A percentile compares a stretch with the other conserved stretches of the same genome.
Evolutionary conservation across 1,140 invertebrate genomes (phyloP).

Genomic region (Sweltsa coloradensis): DNA sequence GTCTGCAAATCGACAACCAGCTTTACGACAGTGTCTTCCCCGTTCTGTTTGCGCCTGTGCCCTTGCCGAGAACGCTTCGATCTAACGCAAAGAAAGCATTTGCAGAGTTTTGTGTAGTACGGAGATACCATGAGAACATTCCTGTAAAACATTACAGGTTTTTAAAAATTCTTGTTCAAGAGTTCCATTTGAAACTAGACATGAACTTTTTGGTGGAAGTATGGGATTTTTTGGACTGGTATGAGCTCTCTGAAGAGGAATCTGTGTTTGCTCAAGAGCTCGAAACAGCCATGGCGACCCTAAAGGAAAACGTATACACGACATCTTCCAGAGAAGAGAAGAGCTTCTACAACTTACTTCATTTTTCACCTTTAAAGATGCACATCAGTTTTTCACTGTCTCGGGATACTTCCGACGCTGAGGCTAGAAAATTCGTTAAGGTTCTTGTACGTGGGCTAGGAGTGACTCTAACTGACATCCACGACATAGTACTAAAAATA

Average conservation of each 20-base stretch:
- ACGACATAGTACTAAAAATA: constrained; percentile 95
- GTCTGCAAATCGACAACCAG: constrained; percentile 87
- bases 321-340: constrained; percentile 62
- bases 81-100: constrained; percentile 81
- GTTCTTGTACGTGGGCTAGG: constrained; percentile 95
- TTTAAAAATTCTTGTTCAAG: constrained; percentile 87
- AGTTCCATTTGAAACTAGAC: constrained; percentile 93
- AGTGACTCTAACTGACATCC: constrained; percentile 90
- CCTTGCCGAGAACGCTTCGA: constrained; percentile 83
- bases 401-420: too few relatives aligned
- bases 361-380: constrained; percentile 93
- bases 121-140: constrained; percentile 77
- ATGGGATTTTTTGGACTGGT: constrained; percentile 45
- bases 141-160: constrained; percentile 88
- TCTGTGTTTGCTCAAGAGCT: constrained; percentile 54
- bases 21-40: constrained; percentile 85
- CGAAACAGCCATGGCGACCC: constrained; percentile 42
- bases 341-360: constrained; percentile 90
- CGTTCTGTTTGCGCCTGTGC: constrained; percentile 83
- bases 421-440: too few relatives aligned
- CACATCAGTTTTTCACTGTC: constrained; percentile 72
- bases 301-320: constrained; percentile 45
- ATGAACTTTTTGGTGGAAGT: constrained; percentile 86
- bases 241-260: constrained; percentile 46
- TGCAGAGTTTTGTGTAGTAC: constrained; percentile 84